These are phyloP conservation scores for Platyscapa corneri DNA, from an alignment of 1,140 invertebrate genomes.

Conservation along the genomic window DNA sequence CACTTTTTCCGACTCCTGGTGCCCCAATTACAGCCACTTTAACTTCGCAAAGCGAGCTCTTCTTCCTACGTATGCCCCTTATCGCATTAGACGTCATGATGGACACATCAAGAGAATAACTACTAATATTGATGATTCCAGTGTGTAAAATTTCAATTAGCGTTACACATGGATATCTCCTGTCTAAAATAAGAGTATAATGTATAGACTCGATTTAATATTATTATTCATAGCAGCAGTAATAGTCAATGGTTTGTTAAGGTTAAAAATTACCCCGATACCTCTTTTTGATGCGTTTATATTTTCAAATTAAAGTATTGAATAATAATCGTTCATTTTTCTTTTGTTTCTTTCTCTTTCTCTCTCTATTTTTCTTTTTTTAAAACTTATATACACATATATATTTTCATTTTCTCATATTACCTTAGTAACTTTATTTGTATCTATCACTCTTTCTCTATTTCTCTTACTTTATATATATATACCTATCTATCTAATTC, in stretches of 20 bases:
- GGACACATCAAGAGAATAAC: constrained; percentile 56
- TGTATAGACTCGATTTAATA: neutral
- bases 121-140: neutral
- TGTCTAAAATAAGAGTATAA: neutral
- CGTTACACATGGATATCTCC: neutral
- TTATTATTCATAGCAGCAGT: neutral
- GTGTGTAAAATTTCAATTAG: neutral
- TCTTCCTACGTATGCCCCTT: constrained; percentile 87
- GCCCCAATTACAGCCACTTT: constrained; percentile 91
- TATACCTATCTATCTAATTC: no score
- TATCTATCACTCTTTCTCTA: neutral
- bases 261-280: constrained; percentile 29
- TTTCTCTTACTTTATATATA: neutral
- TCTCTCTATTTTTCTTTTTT: neutral
- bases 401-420: neutral
- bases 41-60: constrained; percentile 90
- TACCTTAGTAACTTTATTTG: neutral
- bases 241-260: neutral
- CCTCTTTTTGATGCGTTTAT: neutral
- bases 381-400: no score
- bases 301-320: neutral
- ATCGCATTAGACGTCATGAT: constrained; percentile 77
- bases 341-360: neutral
- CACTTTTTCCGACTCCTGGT: constrained; percentile 90
- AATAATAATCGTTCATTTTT: neutral